These are phyloP conservation scores for Percopsis transmontana DNA, from an alignment of 2,113 vertebrate species.

Conservation along the genomic window DNA sequence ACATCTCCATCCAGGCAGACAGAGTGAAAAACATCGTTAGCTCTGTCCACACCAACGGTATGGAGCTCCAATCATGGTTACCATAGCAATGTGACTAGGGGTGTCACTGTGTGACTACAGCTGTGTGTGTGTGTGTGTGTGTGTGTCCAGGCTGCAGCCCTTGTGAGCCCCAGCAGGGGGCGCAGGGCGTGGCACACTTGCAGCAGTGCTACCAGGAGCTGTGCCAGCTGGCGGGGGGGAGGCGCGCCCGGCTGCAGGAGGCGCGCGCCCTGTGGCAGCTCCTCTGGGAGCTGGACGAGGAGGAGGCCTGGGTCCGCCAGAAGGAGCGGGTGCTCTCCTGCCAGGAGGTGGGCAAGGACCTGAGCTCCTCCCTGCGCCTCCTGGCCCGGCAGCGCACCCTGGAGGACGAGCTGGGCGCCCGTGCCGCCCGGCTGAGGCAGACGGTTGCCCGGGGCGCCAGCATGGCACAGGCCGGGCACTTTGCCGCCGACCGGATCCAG, in stretches of 20 bases:
- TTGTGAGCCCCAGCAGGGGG: conserved; percentile 92
- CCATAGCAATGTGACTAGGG: background rate
- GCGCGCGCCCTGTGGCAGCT: conserved; percentile 96
- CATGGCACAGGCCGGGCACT: conserved; percentile 90
- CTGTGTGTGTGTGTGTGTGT: background rate
- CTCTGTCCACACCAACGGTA: conserved; percentile 80
- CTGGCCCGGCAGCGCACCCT: conserved; percentile 91
- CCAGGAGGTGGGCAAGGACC: conserved; percentile 87
- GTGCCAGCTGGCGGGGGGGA: conserved; percentile 88
- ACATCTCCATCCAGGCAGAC: conserved; percentile 93
- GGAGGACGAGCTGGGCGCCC: conserved; percentile 94
- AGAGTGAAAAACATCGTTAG: conserved; percentile 87
- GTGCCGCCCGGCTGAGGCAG: conserved; percentile 86
- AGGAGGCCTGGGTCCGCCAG: conserved; percentile 95
- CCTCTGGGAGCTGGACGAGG: conserved; percentile 98
- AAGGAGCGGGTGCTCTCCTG: conserved; percentile 95
- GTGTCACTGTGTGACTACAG: background rate
- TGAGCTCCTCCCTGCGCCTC: conserved; percentile 89
- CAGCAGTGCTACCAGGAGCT: conserved; percentile 96
- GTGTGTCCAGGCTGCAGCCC: conserved; percentile 78
- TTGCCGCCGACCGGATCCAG: conserved; percentile 87
- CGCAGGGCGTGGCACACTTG: conserved; percentile 92
- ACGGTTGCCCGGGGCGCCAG: conserved; percentile 88
- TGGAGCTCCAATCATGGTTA: background rate
- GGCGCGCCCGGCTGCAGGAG: conserved; percentile 88